Base-by-base conservation (phyloP, 2,113 vertebrate species). In the Myotis lucifugus region DNA sequence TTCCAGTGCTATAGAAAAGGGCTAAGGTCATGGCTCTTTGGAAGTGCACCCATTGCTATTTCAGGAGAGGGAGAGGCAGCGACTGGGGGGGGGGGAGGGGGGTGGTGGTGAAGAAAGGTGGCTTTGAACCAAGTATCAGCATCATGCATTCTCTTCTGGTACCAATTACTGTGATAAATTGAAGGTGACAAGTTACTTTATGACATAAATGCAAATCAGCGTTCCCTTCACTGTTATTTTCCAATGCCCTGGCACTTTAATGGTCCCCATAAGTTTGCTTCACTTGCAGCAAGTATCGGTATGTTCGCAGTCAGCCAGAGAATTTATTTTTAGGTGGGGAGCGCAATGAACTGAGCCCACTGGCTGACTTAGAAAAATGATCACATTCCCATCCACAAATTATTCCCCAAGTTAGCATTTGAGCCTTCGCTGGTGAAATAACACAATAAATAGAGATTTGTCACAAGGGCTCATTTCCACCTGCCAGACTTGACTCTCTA, bases 381-480 rank as follows among this genome's bases (percentile, higher is more conserved):
- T 85, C 93, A 46, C 95, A 93, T 92, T 96, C 59, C 69, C 59
- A 95, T 91, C 95, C 97, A 91, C 21, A 37, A 95, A 97, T 98
- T 98, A 96, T 96, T 97, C 97, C 96, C 90, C 96, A 97, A 97
- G 25, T 98, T 98, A 98, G 96, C 90, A 96, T 98, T 97, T 98
- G 95, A 97, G 92, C 96, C 78, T 98, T 93, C 97, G 50, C 97
- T 94, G 97, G 91, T 88, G 90, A 97, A 98, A 97, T 96, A 98
- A 94, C 88, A 96, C 96, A 88, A 97, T 97, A 98, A 97, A 98
- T 95, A 96, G 12, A 98, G 94, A 95, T 94, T 93, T 97, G 95
- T 94, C 96, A 96, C 88, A 90, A 96, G 81, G 93, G 94, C 90
- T 92, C 85, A 77, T 97, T 96, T 96, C 82, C 95, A 96, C 95